Percentiles rank a stretch among this genome's conserved stretches.
phyloP scores from a whole-genome alignment of 2,113 vertebrate species.

The Zootoca vivipara region DNA sequence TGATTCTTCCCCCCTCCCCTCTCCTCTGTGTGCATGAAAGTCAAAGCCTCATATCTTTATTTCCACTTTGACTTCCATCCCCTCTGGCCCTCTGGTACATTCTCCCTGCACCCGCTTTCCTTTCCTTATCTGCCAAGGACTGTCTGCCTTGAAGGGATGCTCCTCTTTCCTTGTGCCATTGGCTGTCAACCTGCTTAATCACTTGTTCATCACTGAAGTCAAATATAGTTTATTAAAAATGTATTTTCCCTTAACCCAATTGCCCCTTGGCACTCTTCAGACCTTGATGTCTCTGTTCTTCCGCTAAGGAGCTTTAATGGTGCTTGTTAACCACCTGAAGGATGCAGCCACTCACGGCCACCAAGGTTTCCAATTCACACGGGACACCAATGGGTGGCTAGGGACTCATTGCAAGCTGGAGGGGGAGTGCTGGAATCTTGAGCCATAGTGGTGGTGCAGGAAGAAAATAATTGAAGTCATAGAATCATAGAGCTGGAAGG shows the following conservation, averaged over 20 bases:
- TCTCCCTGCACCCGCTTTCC: conserved; percentile 18
- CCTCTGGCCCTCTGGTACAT: conserved; percentile 51
- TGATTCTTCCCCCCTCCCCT: not conserved
- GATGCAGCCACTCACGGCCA: not conserved
- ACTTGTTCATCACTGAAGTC: conserved; percentile 67
- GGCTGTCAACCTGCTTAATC: conserved; percentile 72
- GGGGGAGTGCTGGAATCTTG: too few relatives aligned
- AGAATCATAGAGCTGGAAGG: too few relatives aligned
- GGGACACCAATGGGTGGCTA: not conserved
- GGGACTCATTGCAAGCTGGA: too few relatives aligned
- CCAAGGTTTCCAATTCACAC: not conserved
- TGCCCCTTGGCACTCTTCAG: conserved; percentile 58
- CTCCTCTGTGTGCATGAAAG: conserved; percentile 58
- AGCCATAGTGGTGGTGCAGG: too few relatives aligned
- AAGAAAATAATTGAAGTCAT: too few relatives aligned
- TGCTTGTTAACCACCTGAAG: conserved; percentile 45
- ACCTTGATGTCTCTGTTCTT: conserved; percentile 58
- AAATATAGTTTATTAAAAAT: conserved; percentile 71
- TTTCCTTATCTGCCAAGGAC: conserved; percentile 68
- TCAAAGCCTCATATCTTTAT: conserved; percentile 63
- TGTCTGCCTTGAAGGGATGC: conserved; percentile 68
- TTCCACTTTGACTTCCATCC: conserved; percentile 65
- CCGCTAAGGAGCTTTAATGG: conserved; percentile 28
- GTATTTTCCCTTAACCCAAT: conserved; percentile 60
- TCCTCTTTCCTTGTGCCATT: conserved; percentile 69